phyloP scores from a whole-genome alignment of 2,113 vertebrate species.

The Corythoichthys haematopterus region DNA sequence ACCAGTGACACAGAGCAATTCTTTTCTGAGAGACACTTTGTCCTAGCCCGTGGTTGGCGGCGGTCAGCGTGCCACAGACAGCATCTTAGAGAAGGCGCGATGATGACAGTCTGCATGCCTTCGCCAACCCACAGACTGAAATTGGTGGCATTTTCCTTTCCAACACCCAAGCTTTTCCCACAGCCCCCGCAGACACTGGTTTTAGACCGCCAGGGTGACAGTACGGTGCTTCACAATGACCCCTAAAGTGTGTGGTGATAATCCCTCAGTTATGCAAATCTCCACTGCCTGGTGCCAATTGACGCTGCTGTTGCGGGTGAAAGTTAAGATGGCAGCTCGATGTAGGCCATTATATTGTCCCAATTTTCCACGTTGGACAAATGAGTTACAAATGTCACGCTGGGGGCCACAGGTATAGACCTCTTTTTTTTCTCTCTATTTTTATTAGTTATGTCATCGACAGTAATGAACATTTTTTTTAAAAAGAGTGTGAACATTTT shows the following conservation, averaged over 20 bases:
- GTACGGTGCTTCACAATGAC: slow-evolving; percentile 60
- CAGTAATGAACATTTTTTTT: not conserved
- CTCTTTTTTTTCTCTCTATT: not conserved
- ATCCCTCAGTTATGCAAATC: slow-evolving; percentile 70
- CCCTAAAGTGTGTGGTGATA: slow-evolving; percentile 60
- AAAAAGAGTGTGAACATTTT: not conserved
- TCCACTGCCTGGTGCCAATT: slow-evolving; percentile 37
- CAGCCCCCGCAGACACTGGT: slow-evolving; percentile 51
- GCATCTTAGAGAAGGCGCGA: slow-evolving; percentile 51
- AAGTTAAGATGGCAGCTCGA: slow-evolving; percentile 56
- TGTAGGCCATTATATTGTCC: slow-evolving; percentile 58
- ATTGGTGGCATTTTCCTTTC: slow-evolving; percentile 82
- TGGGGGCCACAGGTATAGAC: not conserved
- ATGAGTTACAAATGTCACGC: not conserved
- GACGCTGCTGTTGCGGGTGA: slow-evolving; percentile 37
- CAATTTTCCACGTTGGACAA: slow-evolving; percentile 20
- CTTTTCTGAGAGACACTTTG: slow-evolving; percentile 59
- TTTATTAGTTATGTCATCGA: not conserved
- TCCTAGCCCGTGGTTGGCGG: slow-evolving; percentile 36
- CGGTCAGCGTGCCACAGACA: slow-evolving; percentile 47
- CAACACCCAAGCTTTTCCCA: slow-evolving; percentile 80
- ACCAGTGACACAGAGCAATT: slow-evolving; percentile 32
- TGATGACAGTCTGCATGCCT: slow-evolving; percentile 76
- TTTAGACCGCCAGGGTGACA: slow-evolving; percentile 55
- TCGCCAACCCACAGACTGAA: slow-evolving; percentile 78